Evolutionary conservation across 64 coral and sea anemone species (phyloP).

Genomic region (Hydrozoanthus tunicans): DNA sequence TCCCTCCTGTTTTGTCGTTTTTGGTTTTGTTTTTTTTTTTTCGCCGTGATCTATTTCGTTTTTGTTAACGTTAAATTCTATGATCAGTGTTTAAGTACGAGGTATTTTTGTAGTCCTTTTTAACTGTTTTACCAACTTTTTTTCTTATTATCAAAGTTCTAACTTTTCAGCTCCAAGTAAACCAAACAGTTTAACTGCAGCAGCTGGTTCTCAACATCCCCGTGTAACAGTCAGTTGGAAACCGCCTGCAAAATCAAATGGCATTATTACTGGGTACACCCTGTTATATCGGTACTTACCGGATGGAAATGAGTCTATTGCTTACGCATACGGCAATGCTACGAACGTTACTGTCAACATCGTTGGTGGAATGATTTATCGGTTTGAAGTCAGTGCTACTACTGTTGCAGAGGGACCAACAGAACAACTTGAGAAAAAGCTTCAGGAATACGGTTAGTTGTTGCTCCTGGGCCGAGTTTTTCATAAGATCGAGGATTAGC

Average conservation of each 20-base stretch:
- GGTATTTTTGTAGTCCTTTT: neutral
- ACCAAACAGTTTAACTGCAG: neutral
- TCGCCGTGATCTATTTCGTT: no score
- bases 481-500: no score
- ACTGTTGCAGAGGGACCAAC: constrained; percentile 1
- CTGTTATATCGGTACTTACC: constrained; percentile 9
- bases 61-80: no score
- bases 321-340: neutral
- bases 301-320: neutral
- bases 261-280: neutral
- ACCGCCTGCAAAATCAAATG: neutral
- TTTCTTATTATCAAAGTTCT: no score
- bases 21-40: no score
- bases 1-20: no score
- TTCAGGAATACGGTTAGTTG: neutral
- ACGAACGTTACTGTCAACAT: neutral
- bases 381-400: constrained; percentile 20
- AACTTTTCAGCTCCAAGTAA: neutral
- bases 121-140: neutral
- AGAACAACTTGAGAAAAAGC: neutral
- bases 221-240: constrained; percentile 4
- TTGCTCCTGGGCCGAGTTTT: neutral
- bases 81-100: neutral
- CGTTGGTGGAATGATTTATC: constrained; percentile 3
- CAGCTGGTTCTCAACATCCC: neutral